A percentile compares a stretch with the other conserved stretches of the same genome.
Conservation (phyloP, 2,888 invertebrate species). For the Melanostoma scalare region DNA sequence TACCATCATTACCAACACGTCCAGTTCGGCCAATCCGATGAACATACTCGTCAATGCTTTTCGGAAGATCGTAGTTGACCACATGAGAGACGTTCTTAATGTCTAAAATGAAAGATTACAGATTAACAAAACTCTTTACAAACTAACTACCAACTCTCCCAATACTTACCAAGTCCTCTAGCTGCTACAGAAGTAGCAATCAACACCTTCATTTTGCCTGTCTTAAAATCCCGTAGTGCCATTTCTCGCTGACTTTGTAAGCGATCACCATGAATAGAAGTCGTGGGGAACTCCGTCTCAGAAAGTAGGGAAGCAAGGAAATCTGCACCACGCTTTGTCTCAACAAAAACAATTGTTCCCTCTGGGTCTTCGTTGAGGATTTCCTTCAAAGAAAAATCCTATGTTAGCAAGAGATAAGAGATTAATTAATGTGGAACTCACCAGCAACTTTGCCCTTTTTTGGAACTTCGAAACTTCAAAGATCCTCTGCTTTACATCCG, state of each 20-base stretch:
- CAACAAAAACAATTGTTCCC: slow-evolving; percentile 93
- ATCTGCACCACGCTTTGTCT: slow-evolving; percentile 94
- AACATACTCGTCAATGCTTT: slow-evolving; percentile 95
- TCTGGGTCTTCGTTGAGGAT: slow-evolving; percentile 79
- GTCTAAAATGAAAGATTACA: slow-evolving; percentile 83
- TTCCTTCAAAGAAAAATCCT: slow-evolving; percentile 74
- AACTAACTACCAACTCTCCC: background rate
- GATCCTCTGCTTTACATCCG: slow-evolving; percentile 93
- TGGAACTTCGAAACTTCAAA: slow-evolving; percentile 87
- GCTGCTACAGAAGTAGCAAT: slow-evolving; percentile 98
- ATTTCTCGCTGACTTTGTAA: slow-evolving; percentile 97
- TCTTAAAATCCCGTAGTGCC: slow-evolving; percentile 94
- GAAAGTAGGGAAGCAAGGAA: slow-evolving; percentile 92
- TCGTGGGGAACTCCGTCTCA: slow-evolving; percentile 92
- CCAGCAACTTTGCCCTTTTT: slow-evolving; percentile 88
- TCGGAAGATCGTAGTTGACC: slow-evolving; percentile 95
- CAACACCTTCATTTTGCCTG: slow-evolving; percentile 89
- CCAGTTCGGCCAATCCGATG: slow-evolving; percentile 98
- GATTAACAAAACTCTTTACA: background rate
- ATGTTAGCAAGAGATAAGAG: background rate
- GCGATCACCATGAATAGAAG: slow-evolving; percentile 99
- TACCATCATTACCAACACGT: slow-evolving; percentile 94
- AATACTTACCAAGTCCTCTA: slow-evolving; percentile 88
- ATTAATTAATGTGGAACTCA: slow-evolving; percentile 62
- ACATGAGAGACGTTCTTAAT: slow-evolving; percentile 94